These are phyloP conservation scores for Electrona antarctica DNA, from an alignment of 2,113 vertebrate species.

Conservation along the genomic window DNA sequence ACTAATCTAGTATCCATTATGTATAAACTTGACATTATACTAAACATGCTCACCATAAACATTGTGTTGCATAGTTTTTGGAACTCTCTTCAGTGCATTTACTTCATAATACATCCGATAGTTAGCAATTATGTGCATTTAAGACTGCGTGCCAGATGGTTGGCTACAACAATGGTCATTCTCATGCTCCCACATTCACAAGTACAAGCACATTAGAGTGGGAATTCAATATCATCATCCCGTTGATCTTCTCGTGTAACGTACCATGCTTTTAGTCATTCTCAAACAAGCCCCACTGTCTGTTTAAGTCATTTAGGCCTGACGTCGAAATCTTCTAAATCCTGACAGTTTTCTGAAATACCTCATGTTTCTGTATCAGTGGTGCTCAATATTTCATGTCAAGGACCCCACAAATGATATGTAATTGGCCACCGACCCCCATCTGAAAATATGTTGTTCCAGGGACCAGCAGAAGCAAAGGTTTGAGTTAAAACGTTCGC, in stretches of 20 bases:
- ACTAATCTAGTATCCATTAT: not conserved
- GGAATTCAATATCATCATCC: slow-evolving; percentile 61
- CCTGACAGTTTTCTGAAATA: too few species aligned
- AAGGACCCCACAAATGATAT: too few species aligned
- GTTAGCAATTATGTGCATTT: slow-evolving; percentile 76
- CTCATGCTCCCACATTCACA: slow-evolving; percentile 58
- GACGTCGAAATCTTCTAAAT: too few species aligned
- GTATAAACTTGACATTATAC: slow-evolving; percentile 77
- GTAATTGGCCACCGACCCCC: too few species aligned
- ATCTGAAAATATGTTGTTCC: too few species aligned
- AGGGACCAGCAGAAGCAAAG: too few species aligned
- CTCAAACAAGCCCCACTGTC: slow-evolving; percentile 19
- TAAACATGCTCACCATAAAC: slow-evolving; percentile 78
- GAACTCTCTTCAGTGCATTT: slow-evolving; percentile 83
- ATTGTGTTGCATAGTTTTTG: slow-evolving; percentile 74
- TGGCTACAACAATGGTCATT: slow-evolving; percentile 71
- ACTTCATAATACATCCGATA: slow-evolving; percentile 76
- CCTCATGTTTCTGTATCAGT: too few species aligned
- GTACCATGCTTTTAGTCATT: slow-evolving; percentile 81
- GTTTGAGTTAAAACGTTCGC: too few species aligned
- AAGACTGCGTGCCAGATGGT: slow-evolving; percentile 74
- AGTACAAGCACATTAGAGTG: slow-evolving; percentile 41
- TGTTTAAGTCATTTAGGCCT: slow-evolving; percentile 47
- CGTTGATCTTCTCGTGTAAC: slow-evolving; percentile 68
- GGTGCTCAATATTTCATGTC: too few species aligned